A percentile compares a stretch with the other conserved stretches of the same genome.
Evolutionary conservation across 2,888 invertebrate species (phyloP).

Genomic region (Andrena bicolor): DNA sequence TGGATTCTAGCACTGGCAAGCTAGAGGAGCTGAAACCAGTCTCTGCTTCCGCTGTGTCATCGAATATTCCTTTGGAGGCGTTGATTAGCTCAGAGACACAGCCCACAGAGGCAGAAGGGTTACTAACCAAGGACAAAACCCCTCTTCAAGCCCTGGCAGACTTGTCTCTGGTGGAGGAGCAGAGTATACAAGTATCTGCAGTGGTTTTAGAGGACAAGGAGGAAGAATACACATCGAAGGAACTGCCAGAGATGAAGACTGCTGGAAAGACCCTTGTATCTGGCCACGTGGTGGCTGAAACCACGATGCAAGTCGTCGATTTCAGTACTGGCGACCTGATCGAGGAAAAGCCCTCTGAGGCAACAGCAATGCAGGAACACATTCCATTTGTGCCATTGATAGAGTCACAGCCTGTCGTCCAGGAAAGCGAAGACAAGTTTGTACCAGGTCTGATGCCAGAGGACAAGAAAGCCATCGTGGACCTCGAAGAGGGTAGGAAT

Average conservation of each 20-base stretch:
- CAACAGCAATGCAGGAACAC: slow-evolving; percentile 80
- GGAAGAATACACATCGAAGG: slow-evolving; percentile 82
- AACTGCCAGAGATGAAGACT: slow-evolving; percentile 80
- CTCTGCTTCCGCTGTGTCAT: slow-evolving; percentile 85
- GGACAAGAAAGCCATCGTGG: slow-evolving; percentile 85
- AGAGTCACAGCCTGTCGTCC: slow-evolving; percentile 86
- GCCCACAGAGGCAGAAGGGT: slow-evolving; percentile 87
- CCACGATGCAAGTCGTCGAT: slow-evolving; percentile 82
- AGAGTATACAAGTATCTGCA: slow-evolving; percentile 79
- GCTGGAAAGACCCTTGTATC: slow-evolving; percentile 74
- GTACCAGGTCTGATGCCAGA: slow-evolving; percentile 75
- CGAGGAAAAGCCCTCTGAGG: slow-evolving; percentile 76
- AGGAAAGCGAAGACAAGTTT: slow-evolving; percentile 86
- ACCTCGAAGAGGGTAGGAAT: slow-evolving; percentile 86
- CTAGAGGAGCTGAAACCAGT: slow-evolving; percentile 72
- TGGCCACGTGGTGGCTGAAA: slow-evolving; percentile 79
- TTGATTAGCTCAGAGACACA: slow-evolving; percentile 86
- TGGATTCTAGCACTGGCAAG: slow-evolving; percentile 84
- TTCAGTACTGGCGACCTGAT: slow-evolving; percentile 79
- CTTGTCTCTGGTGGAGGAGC: slow-evolving; percentile 78
- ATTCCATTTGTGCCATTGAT: slow-evolving; percentile 85
- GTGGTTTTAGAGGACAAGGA: slow-evolving; percentile 86
- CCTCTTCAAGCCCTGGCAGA: slow-evolving; percentile 76
- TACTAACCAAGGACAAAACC: slow-evolving; percentile 82
- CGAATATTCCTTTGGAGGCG: slow-evolving; percentile 86